These are phyloP conservation scores for Coregonus clupeaformis DNA, from an alignment of 2,113 vertebrate species.

Conservation along the genomic window DNA sequence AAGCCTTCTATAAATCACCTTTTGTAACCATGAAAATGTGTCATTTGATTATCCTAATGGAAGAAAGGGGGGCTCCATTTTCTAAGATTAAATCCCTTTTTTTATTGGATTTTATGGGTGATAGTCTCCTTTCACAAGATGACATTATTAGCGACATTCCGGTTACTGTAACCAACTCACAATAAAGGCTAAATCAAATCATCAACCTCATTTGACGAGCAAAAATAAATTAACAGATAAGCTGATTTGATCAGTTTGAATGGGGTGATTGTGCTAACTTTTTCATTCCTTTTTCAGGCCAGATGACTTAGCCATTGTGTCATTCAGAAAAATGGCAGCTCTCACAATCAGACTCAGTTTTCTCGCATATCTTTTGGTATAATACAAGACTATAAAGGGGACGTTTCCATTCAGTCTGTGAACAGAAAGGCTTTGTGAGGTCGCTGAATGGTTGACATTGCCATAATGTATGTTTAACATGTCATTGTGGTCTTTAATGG, in stretches of 20 bases:
- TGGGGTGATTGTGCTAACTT: background rate
- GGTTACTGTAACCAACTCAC: conserved; percentile 13
- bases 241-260: conserved; percentile 24
- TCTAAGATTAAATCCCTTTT: conserved; percentile 24
- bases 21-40: conserved; percentile 38
- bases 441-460: conserved; percentile 28
- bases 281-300: conserved; percentile 1
- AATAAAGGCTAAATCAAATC: conserved; percentile 34
- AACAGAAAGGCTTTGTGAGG: conserved; percentile 36
- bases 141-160: background rate
- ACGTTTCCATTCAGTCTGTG: conserved; percentile 44
- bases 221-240: background rate
- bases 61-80: conserved; percentile 23
- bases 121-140: conserved; percentile 8
- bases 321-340: background rate
- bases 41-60: conserved; percentile 33
- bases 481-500: conserved; percentile 47
- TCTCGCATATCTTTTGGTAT: conserved; percentile 29
- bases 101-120: conserved; percentile 12
- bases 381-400: conserved; percentile 26
- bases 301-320: no score
- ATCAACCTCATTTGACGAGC: conserved; percentile 24
- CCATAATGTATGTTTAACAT: conserved; percentile 24
- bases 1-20: conserved; percentile 38
- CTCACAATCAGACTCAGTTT: conserved; percentile 38